Evolutionary conservation across 2,888 invertebrate genomes (phyloP).

Genomic region (Noctua fimbriata): DNA sequence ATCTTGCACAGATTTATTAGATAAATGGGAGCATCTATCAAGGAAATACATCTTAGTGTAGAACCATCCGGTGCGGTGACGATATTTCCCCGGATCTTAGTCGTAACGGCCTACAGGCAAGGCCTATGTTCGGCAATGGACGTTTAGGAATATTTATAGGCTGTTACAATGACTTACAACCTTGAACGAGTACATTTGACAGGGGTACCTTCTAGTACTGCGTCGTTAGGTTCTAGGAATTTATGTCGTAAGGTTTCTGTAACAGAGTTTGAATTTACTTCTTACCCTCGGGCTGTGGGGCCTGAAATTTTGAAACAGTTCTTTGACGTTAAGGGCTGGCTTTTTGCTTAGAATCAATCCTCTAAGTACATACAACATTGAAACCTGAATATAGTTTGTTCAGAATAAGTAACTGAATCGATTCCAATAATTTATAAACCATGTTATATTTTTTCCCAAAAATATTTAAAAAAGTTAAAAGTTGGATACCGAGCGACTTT

Average conservation of each 20-base stretch:
- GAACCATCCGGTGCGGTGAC: slow-evolving; percentile 14
- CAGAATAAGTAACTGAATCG: too few relatives aligned
- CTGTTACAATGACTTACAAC: slow-evolving; percentile 56
- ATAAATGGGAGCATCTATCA: slow-evolving; percentile 29
- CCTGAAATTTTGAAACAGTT: neutral
- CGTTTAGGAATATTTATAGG: slow-evolving; percentile 55
- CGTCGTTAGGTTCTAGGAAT: neutral
- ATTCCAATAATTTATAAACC: too few relatives aligned
- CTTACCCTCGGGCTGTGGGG: neutral
- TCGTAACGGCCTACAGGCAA: slow-evolving; percentile 34
- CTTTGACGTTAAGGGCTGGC: neutral
- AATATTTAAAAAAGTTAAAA: too few relatives aligned
- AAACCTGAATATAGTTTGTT: too few relatives aligned
- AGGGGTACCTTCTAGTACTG: slow-evolving; percentile 14
- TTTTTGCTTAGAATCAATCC: too few relatives aligned
- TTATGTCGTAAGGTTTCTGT: neutral
- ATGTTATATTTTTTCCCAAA: too few relatives aligned
- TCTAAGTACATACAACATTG: too few relatives aligned
- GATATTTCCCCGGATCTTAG: slow-evolving; percentile 51
- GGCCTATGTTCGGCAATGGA: slow-evolving; percentile 39
- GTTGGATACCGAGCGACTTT: too few relatives aligned
- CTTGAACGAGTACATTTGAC: slow-evolving; percentile 19
- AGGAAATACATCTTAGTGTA: slow-evolving; percentile 19
- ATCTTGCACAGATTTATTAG: slow-evolving; percentile 5
- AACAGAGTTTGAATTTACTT: neutral